phyloP scores from a whole-genome alignment of 2,888 invertebrate species.

The Carcina quercana region DNA sequence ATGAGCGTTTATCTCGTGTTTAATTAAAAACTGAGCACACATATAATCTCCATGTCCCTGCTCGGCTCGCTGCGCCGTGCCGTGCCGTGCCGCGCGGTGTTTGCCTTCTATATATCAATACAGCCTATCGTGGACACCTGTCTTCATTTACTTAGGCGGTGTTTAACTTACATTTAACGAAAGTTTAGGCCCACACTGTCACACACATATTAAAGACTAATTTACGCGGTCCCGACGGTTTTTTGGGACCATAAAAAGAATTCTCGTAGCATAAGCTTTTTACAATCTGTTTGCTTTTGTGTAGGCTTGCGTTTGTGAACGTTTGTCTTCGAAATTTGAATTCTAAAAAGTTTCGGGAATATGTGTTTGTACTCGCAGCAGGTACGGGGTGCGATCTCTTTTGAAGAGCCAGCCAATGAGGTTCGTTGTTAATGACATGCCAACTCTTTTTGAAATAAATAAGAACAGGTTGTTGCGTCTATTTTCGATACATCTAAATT shows the following conservation, averaged over 20 bases:
- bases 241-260: constrained; percentile 48
- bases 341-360: constrained; percentile 27
- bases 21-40: constrained; percentile 60
- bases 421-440: too few species aligned
- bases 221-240: constrained; percentile 58
- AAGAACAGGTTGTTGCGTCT: constrained; percentile 5
- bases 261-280: constrained; percentile 48
- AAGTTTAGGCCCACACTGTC: constrained; percentile 58
- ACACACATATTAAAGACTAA: constrained; percentile 72
- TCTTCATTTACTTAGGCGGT: constrained; percentile 68
- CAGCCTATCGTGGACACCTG: constrained; percentile 62
- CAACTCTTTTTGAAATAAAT: constrained; percentile 15
- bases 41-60: constrained; percentile 61
- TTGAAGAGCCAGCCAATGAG: too few species aligned
- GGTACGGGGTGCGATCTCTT: too few species aligned
- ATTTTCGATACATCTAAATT: not conserved
- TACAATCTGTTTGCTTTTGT: constrained; percentile 38
- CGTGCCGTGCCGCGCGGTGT: constrained; percentile 24
- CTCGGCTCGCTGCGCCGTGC: constrained; percentile 29
- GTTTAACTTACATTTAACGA: constrained; percentile 67
- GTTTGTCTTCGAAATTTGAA: constrained; percentile 23
- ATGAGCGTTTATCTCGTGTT: constrained; percentile 59
- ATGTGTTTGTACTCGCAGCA: constrained; percentile 25
- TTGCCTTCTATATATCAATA: constrained; percentile 61
- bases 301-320: constrained; percentile 19